Base-by-base conservation (phyloP, 2,888 invertebrate species). In the Lithophane semibrunnea region DNA sequence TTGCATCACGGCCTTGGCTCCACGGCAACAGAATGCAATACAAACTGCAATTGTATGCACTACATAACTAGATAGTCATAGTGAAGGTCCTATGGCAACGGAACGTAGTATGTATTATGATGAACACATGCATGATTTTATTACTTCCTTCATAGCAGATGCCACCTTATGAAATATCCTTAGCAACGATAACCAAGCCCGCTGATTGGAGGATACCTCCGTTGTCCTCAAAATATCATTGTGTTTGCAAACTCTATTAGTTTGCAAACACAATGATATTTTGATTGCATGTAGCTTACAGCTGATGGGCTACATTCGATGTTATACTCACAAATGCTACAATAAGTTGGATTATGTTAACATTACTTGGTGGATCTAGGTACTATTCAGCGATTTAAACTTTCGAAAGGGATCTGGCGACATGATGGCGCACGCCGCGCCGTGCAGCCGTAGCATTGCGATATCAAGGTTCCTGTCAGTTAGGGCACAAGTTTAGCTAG, bases 1-100 rank as follows among this genome's bases (percentile, higher is more conserved):
- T 95, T 95, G 94, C 95, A 95, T 94, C 94, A 94, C 92, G 95
- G 93, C 96, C 96, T 96, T 95, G 95, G 94, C 90, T 90, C 91
- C 94, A 92, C 93, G 92, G 95, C 92, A 93, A 93, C 93, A 91
- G 92, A 93, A 92, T 94, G 95, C 95, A 94, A 92, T 88, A 90
- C 92, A 89, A 90, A 92, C 90, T 93, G 92, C 93, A 94, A 88
- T 92, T 90, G 90, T 90, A 90, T 92, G 91, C 91, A 92, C 89
- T 88, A 88, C 81, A 88, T 82, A 79, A 61, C 83, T 82, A 85
- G 69, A 65, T 79, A 78, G n/a, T 68, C 56, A 24, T 52, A 82
- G 79, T 73, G 85, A 84, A 85, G 84, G 85, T 85, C 75, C 18
- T 74, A 72, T 49, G 24, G 21, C 61, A 52, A 69, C 49, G 12